These are phyloP conservation scores for Datnioides undecimradiatus DNA, from an alignment of 2,113 vertebrate genomes.

Conservation along the genomic window DNA sequence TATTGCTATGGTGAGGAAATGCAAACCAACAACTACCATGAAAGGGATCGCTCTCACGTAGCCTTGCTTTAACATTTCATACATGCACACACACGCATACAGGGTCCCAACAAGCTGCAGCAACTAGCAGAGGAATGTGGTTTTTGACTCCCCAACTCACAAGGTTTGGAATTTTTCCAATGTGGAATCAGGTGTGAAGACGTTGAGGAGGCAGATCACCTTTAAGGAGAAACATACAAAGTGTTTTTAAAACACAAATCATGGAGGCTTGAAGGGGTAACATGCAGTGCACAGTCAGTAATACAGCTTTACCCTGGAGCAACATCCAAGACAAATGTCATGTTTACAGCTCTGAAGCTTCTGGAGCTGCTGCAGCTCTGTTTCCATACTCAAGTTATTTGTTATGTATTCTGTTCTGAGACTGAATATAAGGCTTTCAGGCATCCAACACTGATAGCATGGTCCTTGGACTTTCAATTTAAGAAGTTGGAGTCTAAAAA, in stretches of 20 bases:
- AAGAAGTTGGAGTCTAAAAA: background rate
- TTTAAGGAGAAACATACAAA: constrained; percentile 43
- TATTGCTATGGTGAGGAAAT: constrained; percentile 8
- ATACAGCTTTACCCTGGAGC: too few relatives aligned
- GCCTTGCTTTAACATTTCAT: background rate
- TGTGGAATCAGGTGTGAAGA: constrained; percentile 86
- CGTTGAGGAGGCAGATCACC: constrained; percentile 87
- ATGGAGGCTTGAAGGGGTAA: background rate
- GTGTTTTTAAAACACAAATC: background rate
- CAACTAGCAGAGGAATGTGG: constrained; percentile 66
- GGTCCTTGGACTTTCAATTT: background rate
- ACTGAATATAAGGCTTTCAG: background rate
- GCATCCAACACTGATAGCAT: background rate
- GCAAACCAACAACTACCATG: constrained; percentile 37
- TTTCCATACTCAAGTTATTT: background rate
- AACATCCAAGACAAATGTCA: background rate
- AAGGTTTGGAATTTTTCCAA: constrained; percentile 87
- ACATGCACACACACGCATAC: constrained; percentile 42
- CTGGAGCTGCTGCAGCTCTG: background rate
- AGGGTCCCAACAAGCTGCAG: constrained; percentile 51
- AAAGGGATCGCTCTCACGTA: constrained; percentile 22
- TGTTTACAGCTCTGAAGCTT: background rate
- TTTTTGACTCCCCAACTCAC: constrained; percentile 76
- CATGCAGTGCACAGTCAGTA: background rate
- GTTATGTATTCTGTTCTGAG: background rate